Base-by-base conservation (phyloP, 2,888 invertebrate genomes). In the Cerceris rybyensis region DNA sequence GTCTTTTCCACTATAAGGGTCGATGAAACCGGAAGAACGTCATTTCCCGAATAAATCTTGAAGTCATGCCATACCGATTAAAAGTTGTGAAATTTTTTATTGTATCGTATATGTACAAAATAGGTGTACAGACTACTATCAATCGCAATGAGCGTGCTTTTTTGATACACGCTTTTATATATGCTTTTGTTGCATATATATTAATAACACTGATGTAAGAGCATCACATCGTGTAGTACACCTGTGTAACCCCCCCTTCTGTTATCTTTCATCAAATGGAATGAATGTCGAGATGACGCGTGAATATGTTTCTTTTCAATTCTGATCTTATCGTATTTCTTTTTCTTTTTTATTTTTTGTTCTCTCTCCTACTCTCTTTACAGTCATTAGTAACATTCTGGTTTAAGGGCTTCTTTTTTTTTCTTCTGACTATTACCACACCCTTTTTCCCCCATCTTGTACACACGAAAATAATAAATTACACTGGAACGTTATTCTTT, bases 21-120 rank as follows among this genome's bases (percentile, higher is more conserved):
- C 28, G 28, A 28, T 4, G 28, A 28, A 28, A 4, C 28, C 28
- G 28, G 1, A 4, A 4, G 28, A 28, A 28, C 4, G 28, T 28
- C 4, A 28, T 28, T 28, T 49, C 41, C 65, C 13, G 77, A 85
- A 80, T 87, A 69, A 82, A 82, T 70, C 80, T 84, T 85, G 83
- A 28, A 28, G 59, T 58, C 85, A 41, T 59, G 80, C 82, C 54
- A 78, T 86, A 79, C 78, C 74, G 81, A 83, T 86, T 86, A 85
- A 87, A 86, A 85, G 83, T 85, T 89, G 89, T 90, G 90, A 91
- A 91, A 91, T 92, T 89, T 90, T 91, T 92, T 92, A 91, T 91
- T 91, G 90, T 91, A 90, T 91, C 88, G 89, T 90, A 91, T 92
- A 92, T 92, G 92, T 92, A 92, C 91, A 92, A 92, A 92, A 92